phyloP scores from a whole-genome alignment of 2,888 invertebrate species.

The Limnephilus auricula region DNA sequence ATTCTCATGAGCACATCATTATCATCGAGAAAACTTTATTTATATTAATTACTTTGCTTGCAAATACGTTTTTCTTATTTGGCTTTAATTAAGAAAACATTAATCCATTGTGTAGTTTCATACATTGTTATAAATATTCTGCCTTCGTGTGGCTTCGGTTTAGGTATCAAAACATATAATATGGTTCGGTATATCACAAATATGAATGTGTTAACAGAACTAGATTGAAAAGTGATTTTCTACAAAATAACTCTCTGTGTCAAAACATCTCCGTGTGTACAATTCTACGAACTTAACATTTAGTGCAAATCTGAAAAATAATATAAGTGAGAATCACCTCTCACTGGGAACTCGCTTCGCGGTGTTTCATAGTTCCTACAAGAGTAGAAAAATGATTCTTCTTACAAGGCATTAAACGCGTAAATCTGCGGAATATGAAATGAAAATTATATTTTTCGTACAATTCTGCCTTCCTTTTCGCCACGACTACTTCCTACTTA shows the following conservation, averaged over 20 bases:
- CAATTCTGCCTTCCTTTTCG: conserved; percentile 38
- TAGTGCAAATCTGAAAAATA: not conserved
- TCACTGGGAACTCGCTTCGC: not conserved
- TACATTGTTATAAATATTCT: too few species aligned
- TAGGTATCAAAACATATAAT: too few species aligned
- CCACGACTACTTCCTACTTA: not conserved
- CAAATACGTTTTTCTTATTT: too few species aligned
- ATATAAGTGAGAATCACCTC: not conserved
- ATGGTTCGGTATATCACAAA: too few species aligned
- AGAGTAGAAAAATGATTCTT: conserved; percentile 59
- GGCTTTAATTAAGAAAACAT: too few species aligned
- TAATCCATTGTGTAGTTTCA: too few species aligned
- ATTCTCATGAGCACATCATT: too few species aligned
- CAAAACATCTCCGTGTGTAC: not conserved
- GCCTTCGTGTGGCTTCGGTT: too few species aligned
- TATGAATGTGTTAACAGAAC: too few species aligned
- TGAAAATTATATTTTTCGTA: conserved; percentile 31
- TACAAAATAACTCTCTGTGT: too few species aligned
- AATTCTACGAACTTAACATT: not conserved
- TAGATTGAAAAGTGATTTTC: not conserved
- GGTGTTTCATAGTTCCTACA: not conserved
- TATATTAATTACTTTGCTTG: too few species aligned
- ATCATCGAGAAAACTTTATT: too few species aligned
- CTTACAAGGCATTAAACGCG: conserved; percentile 62
- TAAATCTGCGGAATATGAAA: conserved; percentile 33